Evolutionary conservation across 2,113 vertebrate genomes (phyloP), one percentile per base, ranked within the genome.

Genomic region (Todiramphus chloris): DNA sequence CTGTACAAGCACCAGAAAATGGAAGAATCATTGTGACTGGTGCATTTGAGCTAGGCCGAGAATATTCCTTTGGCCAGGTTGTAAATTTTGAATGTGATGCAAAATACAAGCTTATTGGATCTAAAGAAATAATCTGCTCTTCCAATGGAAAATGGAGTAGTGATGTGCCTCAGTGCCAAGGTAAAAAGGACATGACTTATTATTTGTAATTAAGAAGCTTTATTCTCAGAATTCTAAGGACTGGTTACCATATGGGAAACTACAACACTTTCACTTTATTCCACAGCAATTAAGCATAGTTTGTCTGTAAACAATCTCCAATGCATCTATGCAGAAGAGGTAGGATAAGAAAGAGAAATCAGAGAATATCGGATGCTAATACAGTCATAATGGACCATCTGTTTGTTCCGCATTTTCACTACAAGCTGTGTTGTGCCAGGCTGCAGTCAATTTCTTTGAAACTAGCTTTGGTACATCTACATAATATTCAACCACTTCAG

Each of bases 11-110:
- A 60, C 91, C 95, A 50, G 39, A 95, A 82, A 97, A 96, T 78
- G 96, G 97, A 67, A 96, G 94, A 46, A 83, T 59, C 70, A 14
- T 98, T 81, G 11, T 25, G 18, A 77, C 77, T 28, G 93, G 88
- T 44, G n/a, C 73, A 24, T 73, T 87, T 43, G 96, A 97, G 4
- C 35, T 92, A 12, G 95, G 93, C 6, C 91, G 72, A 24, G 97
- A 97, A 37, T 98, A 98, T 66, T 82, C 87, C 48, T 98, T 97
- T 91, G 97, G 98, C 58, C 97, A 98, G 28, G 97, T 97, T 33
- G 48, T 99, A 19, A 91, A 53, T 31, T 99, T 99, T 97, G 97
- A 98, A 63, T 99, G 99, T 43, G 82, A 74, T 12, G 31, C 76
- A 33, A 91, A 96, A 20, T 82, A 96, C 74, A 83, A 6, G 39